Base-by-base conservation (phyloP, 2,113 vertebrate genomes). In the Centrocercus urophasianus region DNA sequence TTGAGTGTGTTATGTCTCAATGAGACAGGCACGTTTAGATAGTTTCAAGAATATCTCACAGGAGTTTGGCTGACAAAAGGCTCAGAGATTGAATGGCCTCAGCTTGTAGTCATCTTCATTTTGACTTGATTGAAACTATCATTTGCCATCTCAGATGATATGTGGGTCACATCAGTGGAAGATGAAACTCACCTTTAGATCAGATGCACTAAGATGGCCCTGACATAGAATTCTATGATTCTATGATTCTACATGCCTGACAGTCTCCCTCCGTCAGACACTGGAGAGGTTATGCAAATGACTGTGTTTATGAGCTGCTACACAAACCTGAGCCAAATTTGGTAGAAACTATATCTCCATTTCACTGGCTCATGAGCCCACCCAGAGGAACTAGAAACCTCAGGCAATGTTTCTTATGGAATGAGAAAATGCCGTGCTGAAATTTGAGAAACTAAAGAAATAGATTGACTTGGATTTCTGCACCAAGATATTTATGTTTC, bases 221-320 rank as follows among this genome's bases (percentile, higher is more conserved):
- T 86, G 83, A 84, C n/a, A 38, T 38, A 38, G 36, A 38, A 38
- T 38, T 38, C 36, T 38, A 38, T 38, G 36, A 38, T 38, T 38
- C 36, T 38, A 38, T 38, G 36, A 38, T 38, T 38, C 36, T 38
- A 38, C 36, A 69, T 81, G 54, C 93, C 47, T 90, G 92, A 83
- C 85, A 89, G 71, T 43, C 11, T 64, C 52, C 38, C 81, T 93
- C 30, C 59, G 6, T 36, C 86, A 69, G 80, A 89, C 43, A 19
- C 57, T 86, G 61, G 20, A 83, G 64, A 83, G 38, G 52, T 93
- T 96, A 92, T 94, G 82, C 89, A 95, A 96, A 95, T 88, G 60
- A 43, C 4, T 1, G 73, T 1, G 73, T 93, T 93, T 94, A 96
- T 71, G 90, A 95, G 93, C 89, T 91, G 93, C 89, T 93, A 74